Evolutionary conservation across 2,888 invertebrate species (phyloP).

Genomic region (Amiota mariae): DNA sequence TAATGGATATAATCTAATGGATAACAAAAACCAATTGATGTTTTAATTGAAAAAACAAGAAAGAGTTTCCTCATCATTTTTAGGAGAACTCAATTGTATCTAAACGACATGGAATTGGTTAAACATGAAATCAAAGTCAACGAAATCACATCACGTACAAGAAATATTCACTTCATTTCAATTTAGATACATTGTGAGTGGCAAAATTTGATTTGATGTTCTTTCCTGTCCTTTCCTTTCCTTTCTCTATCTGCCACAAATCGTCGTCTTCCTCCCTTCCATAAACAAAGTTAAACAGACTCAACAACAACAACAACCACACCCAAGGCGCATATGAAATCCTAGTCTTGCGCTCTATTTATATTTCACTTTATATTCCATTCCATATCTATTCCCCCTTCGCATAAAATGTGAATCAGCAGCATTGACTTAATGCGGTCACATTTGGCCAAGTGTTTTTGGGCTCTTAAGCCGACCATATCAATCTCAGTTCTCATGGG

Average conservation of each 20-base stretch:
- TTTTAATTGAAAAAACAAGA: constrained; percentile 56
- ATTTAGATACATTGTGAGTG: background rate
- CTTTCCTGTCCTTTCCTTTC: too few species aligned
- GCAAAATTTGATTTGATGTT: too few species aligned
- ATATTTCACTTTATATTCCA: constrained; percentile 28
- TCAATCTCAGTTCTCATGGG: constrained; percentile 73
- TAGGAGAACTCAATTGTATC: too few species aligned
- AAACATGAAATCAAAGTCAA: background rate
- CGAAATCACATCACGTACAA: constrained; percentile 60
- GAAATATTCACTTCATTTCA: constrained; percentile 47
- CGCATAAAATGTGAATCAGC: constrained; percentile 55
- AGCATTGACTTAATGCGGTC: constrained; percentile 67
- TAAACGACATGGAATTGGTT: too few species aligned
- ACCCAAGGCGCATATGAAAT: constrained; percentile 7
- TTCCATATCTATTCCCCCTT: background rate
- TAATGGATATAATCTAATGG: too few species aligned
- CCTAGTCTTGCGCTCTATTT: constrained; percentile 16
- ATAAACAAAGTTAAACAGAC: background rate
- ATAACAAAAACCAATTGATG: constrained; percentile 55
- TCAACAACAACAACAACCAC: background rate
- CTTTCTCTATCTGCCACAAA: constrained; percentile 16
- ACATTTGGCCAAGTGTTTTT: constrained; percentile 74
- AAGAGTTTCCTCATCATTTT: too few species aligned
- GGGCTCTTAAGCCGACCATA: constrained; percentile 72
- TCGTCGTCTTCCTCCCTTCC: background rate